Percentiles rank a stretch among this genome's conserved stretches.
phyloP scores from a whole-genome alignment of 2,797 vertebrate genomes.

The Linurgus olivaceus region DNA sequence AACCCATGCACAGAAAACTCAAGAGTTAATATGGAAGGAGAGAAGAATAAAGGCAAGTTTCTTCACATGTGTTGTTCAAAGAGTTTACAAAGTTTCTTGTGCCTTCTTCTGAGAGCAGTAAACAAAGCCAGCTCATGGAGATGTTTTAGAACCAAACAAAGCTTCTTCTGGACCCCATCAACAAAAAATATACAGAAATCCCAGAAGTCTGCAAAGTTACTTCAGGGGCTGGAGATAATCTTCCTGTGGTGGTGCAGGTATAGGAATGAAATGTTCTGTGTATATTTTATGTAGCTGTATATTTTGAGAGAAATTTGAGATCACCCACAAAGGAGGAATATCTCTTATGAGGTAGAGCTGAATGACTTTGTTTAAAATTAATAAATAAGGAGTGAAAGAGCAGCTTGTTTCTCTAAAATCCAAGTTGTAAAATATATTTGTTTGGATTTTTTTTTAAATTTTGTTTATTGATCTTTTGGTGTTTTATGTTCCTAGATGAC shows the following conservation, averaged over 20 bases:
- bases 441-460: not conserved
- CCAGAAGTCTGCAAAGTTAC: constrained; percentile 4
- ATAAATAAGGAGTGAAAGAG: not conserved
- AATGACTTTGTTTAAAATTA: constrained; percentile 35
- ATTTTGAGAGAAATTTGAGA: constrained; percentile 32
- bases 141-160: not conserved
- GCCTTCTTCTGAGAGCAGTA: not conserved
- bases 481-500: constrained; percentile 26
- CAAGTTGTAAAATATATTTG: constrained; percentile 14
- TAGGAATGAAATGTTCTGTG: constrained; percentile 26
- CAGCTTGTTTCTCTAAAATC: not conserved
- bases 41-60: not conserved
- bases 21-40: accelerated
- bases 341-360: constrained; percentile 4
- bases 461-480: constrained; percentile 9
- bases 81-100: not conserved
- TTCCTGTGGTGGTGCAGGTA: not conserved
- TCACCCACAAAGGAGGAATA: constrained; percentile 4
- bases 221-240: constrained; percentile 43
- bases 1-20: not conserved
- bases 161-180: not conserved
- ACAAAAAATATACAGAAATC: constrained; percentile 1
- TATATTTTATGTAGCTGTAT: not conserved
- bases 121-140: not conserved
- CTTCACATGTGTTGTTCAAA: not conserved